Base-by-base conservation (phyloP, 2,888 invertebrate genomes). In the Creontiades dilutus region DNA sequence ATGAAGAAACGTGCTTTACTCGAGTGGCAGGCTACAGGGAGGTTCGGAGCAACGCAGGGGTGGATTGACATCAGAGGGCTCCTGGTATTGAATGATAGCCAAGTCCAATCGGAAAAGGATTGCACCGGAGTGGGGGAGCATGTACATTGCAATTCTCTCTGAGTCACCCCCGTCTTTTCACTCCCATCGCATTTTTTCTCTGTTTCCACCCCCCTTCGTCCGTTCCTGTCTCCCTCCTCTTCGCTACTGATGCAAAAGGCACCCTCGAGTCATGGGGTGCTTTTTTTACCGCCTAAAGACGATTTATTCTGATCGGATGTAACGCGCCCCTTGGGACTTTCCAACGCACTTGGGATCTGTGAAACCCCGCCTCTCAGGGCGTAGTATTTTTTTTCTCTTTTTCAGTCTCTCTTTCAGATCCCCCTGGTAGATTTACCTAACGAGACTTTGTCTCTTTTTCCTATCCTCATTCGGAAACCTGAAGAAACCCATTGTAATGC, bases 291-390 rank as follows among this genome's bases (percentile, higher is more conserved):
- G 82, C 89, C 89, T 84, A 90, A 90, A 90, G 90, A 90, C 90
- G 90, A 90, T 90, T 90, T 90, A 90, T 90, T 90, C 90, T 89
- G 89, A 89, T 89, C 89, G 84, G 89, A 89, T 89, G 90, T 90
- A 90, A 90, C 90, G 90, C 86, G 88, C 82, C 90, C 90, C 90
- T 89, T 14, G 90, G 89, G 90, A 85, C 82, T 68, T 87, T 89
- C 46, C 68, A 47, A 75, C 86, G 86, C 86, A 75, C 48, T 86
- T 75, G 68, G 86, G 86, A 86, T 61, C 61, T 75, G 46, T 46
- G 52, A 85, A 85, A 57, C 57, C 78, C 82, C 48, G 47, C 82
- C 55, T 19, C 68, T 68, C n/a, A 68, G 23, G 19, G 27, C 23
- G 0, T 27, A 12, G 80, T 46, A 3, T 80, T 37, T 80, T 80